phyloP scores from a whole-genome alignment of 2,888 invertebrate genomes.

The Troides oblongomaculatus region DNA sequence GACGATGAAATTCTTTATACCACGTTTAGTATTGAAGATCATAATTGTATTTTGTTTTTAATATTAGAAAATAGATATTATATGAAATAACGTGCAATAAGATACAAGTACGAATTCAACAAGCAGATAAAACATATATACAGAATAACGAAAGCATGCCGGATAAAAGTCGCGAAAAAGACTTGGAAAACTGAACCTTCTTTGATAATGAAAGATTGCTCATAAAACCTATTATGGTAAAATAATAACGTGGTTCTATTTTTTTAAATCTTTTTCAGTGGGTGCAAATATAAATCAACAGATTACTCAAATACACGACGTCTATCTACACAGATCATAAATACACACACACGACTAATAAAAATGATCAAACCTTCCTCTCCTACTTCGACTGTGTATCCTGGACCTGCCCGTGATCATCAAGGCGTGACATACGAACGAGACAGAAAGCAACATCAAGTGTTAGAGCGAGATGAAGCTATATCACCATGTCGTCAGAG shows the following conservation, averaged over 20 bases:
- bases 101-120: no score
- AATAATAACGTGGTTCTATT: neutral
- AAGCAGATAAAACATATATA: no score
- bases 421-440: slow-evolving; percentile 65
- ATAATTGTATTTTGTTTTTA: no score
- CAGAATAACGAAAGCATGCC: no score
- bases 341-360: slow-evolving; percentile 41
- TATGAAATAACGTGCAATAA: no score
- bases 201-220: no score
- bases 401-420: slow-evolving; percentile 61
- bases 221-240: no score
- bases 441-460: slow-evolving; percentile 78
- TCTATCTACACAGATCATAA: slow-evolving; percentile 39
- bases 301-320: neutral
- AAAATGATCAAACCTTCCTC: slow-evolving; percentile 74
- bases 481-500: slow-evolving; percentile 38
- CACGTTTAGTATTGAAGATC: no score
- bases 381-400: slow-evolving; percentile 74
- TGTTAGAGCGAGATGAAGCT: slow-evolving; percentile 72
- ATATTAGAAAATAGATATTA: no score
- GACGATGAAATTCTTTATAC: no score
- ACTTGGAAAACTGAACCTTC: no score
- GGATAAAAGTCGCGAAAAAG: no score
- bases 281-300: slow-evolving; percentile 10
- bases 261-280: neutral